Conservation (phyloP, 2,797 vertebrate species). For the Sciurus carolinensis region DNA sequence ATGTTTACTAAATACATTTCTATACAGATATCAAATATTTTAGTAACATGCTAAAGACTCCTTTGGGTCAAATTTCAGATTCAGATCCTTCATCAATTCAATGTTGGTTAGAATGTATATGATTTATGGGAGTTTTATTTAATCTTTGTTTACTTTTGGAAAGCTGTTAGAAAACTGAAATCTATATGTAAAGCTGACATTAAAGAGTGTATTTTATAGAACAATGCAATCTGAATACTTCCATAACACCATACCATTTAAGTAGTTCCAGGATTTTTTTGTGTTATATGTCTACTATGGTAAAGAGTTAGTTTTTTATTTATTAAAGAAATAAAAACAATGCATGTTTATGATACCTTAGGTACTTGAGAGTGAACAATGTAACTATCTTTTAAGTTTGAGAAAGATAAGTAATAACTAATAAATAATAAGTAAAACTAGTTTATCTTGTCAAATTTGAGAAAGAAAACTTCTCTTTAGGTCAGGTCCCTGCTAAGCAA, state of each 20-base stretch:
- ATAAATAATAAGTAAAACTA: background rate
- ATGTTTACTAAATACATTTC: background rate
- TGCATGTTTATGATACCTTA: background rate
- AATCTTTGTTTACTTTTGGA: background rate
- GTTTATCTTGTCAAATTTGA: conserved; percentile 51
- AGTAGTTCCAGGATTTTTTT: background rate
- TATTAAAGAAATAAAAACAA: conserved; percentile 51
- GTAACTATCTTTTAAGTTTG: conserved; percentile 39
- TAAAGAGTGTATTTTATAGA: background rate
- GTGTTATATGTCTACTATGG: background rate
- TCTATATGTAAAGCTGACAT: conserved; percentile 14
- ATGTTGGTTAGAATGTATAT: conserved; percentile 28
- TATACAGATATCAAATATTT: conserved; percentile 16
- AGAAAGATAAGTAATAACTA: conserved; percentile 34
- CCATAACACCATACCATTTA: background rate
- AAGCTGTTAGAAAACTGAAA: conserved; percentile 45
- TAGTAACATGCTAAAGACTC: background rate
- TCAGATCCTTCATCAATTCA: background rate
- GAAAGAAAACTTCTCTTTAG: conserved; percentile 9
- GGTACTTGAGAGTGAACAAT: conserved; percentile 18
- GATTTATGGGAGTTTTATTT: background rate
- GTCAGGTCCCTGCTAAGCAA: background rate
- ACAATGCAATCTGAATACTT: conserved; percentile 20
- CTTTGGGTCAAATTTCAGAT: background rate
- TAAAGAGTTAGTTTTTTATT: background rate